phyloP scores from a whole-genome alignment of 2,113 vertebrate genomes.

The Emberiza fucata region DNA sequence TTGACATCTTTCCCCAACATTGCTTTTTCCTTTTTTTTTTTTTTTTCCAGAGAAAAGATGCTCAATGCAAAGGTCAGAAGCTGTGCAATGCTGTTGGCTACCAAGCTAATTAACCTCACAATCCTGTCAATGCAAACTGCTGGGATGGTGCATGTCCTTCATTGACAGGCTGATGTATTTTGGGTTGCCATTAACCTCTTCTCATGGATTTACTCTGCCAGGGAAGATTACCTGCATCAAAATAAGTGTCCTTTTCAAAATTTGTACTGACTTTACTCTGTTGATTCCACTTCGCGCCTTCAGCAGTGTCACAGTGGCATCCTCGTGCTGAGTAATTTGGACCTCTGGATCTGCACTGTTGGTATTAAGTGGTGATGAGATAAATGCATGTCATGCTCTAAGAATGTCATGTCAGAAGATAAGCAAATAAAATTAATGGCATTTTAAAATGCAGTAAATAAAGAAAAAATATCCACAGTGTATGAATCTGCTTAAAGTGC shows the following conservation, averaged over 20 bases:
- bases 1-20: background rate
- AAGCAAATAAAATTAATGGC: background rate
- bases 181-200: background rate
- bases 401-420: background rate
- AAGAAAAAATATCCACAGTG: background rate
- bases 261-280: background rate
- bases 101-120: background rate
- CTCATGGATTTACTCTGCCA: background rate
- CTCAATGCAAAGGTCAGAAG: background rate
- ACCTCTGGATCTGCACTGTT: background rate
- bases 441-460: background rate
- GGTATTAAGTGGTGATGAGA: background rate
- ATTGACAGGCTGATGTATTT: background rate
- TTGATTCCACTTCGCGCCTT: background rate
- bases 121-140: background rate
- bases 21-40: background rate
- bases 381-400: background rate
- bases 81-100: background rate
- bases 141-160: background rate
- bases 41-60: background rate
- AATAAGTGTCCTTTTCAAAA: background rate
- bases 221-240: background rate
- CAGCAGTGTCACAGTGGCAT: rapidly evolving
- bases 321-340: background rate
- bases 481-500: background rate